Evolutionary conservation across 2,113 vertebrate species (phyloP), one percentile per base, ranked within the genome.

Genomic region (Hucho hucho): DNA sequence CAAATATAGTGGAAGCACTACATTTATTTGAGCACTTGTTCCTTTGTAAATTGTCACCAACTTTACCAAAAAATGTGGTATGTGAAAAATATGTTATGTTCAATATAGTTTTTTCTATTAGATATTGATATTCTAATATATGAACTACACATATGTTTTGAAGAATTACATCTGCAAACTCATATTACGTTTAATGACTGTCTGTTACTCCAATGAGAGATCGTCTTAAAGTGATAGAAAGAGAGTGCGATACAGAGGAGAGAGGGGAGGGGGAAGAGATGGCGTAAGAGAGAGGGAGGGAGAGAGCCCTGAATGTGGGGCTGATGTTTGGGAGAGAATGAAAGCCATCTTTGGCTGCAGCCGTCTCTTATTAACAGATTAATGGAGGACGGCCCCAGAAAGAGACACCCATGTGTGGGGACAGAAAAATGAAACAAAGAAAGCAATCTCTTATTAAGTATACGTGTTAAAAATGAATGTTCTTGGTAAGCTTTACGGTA

Each of bases 91-190:
- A 49, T 79, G 67, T 78, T 18, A 58, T 49, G 26, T 43, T 24
- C 70, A 67, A 46, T 58, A 77, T 80, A 75, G 59, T 72, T 85
- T 75, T 82, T 79, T 83, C 73, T 87, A 76, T 83, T 84, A 81
- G 58, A 88, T 82, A 73, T 84, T 82, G 74, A 86, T 85, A 84
- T 85, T 84, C 82, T 82, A 58, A 84, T 81, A 74, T 79, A 81
- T 71, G 4, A 64, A 81, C 84, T 29, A 16, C 49, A 79, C 69
- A 29, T 25, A 22, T 77, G 65, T 75, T 78, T 72, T 75, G 9
- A 79, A 65, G 43, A 22, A 61, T 56, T 1, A 20, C 18, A 56
- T 18, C 3, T 28, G 56, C n/a, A 64, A 59, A 65, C 69, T 76
- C 25, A 49, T 26, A 75, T 75, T 72, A 18, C 69, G 70, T 76